Evolutionary conservation across 30 jellyfish, hydroid and myxozoan genomes (phyloP), one percentile per base, ranked within the genome.

Genomic region (Nemopilema nomurai): DNA sequence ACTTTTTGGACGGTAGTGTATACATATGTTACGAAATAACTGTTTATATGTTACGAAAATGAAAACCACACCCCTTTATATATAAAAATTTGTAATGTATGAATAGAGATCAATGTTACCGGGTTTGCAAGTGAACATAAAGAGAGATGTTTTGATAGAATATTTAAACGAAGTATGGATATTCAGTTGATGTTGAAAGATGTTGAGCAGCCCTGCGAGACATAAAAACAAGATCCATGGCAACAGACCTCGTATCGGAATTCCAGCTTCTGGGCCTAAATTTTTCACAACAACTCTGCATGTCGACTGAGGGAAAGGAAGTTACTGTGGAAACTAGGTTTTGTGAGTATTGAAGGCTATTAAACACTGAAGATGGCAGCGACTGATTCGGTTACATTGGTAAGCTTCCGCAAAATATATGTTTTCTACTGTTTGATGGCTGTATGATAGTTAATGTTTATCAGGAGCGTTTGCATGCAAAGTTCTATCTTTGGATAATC

Each of bases 361-460:
- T n/a, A n/a, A n/a, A n/a, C n/a, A n/a, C 20, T 20, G 23, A 76
- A 69, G 41, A 90, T 90, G 97, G 97, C 97, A 74, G 97, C 97
- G 18, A 83, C 97, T 63, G 97, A 90, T 57, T 90, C 97, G 16
- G 90, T 82, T 16, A 90, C 97, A 0, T 74, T 90, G 91, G 97
- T 90, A 77, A 64, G 87, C 20, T 16, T 50, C 7, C 19, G n/a
- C n/a, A n/a, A n/a, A n/a, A n/a, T n/a, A n/a, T n/a, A n/a, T n/a
- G n/a, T n/a, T n/a, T n/a, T n/a, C n/a, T n/a, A n/a, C n/a, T n/a
- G n/a, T n/a, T n/a, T n/a, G n/a, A n/a, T n/a, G n/a, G n/a, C n/a
- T n/a, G n/a, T n/a, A n/a, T n/a, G n/a, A n/a, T n/a, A n/a, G n/a
- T n/a, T n/a, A n/a, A n/a, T n/a, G n/a, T n/a, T n/a, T n/a, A n/a